Conservation (phyloP, 2,113 vertebrate genomes). For the Nothoprocta pentlandii region DNA sequence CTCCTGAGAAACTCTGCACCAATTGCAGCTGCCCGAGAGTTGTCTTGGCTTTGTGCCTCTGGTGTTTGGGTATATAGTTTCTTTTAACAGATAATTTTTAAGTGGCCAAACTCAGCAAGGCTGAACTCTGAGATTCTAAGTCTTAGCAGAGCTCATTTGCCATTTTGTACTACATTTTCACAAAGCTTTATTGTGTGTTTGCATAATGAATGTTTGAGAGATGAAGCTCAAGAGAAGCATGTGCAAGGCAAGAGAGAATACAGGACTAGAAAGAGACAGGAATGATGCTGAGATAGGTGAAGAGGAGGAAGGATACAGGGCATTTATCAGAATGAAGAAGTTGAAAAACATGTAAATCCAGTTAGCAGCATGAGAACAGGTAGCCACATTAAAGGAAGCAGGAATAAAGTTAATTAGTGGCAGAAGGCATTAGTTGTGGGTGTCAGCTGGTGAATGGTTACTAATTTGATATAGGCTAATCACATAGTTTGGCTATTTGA, state of each 20-base stretch:
- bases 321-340: neutral
- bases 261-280: neutral
- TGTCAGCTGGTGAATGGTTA: slow-evolving; percentile 31
- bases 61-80: neutral
- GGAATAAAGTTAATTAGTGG: slow-evolving; percentile 64
- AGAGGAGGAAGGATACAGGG: neutral
- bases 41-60: neutral
- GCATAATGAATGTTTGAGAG: neutral
- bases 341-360: slow-evolving; percentile 47
- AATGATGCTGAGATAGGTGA: neutral
- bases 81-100: neutral
- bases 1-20: accelerated
- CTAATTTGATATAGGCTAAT: slow-evolving; percentile 61
- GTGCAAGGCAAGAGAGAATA: neutral
- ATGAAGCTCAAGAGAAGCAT: neutral
- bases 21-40: neutral
- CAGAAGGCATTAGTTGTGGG: slow-evolving; percentile 18
- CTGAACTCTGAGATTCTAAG: neutral
- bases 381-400: slow-evolving; percentile 56
- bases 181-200: neutral
- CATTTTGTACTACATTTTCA: neutral
- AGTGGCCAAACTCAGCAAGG: accelerated
- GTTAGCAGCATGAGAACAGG: slow-evolving; percentile 49
- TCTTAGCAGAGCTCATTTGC: accelerated
- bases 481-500: slow-evolving; percentile 36